Evolutionary conservation across 2,113 vertebrate genomes (phyloP), one percentile per base, ranked within the genome.

Genomic region (Alethe diademata): DNA sequence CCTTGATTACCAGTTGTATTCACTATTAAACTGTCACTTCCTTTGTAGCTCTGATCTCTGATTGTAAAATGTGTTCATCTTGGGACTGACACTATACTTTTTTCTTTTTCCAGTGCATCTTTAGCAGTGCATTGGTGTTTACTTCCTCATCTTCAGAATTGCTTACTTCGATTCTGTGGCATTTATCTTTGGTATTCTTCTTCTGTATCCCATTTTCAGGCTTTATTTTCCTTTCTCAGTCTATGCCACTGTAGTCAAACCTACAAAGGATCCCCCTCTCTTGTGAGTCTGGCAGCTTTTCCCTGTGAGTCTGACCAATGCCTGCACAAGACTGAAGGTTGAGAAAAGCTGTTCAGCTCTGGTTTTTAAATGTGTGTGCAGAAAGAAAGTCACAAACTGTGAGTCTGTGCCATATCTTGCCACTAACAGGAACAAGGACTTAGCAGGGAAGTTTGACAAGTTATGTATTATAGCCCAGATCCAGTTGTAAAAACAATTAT

Each of bases 1-100:
- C 56, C 93, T 92, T 96, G 92, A 96, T 95, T 95, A 51, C 71
- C 3, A 3, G 91, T 71, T 90, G 66, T 82, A 70, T 90, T 95
- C 71, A 29, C 71, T 93, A 56, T 88, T 93, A 82, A 85, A 94
- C 64, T 67, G 19, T 62, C 71, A 92, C 29, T 87, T 56, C 54
- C 42, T 95, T 95, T 83, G 90, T 93, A 53, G 15, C 38, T 22
- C 84, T 96, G 93, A 93, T 92, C 38, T 22, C 84, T 96, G 93
- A 93, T 92, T 94, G 83, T 92, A 90, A 88, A 86, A 97, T 29
- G 36, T 80, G 90, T 83, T 96, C 82, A 17, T 66, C 0, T 90
- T 54, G 79, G 42, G 20, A 66, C 43, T 83, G 60, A 65, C 2
- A 0, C 13, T 35, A 9, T 69, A 67, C 11, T 85, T 43, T 56